Percentiles rank a stretch among this genome's conserved stretches.
phyloP scores from a whole-genome alignment of 2,888 invertebrate genomes.

The Barypeithes pellucidus region DNA sequence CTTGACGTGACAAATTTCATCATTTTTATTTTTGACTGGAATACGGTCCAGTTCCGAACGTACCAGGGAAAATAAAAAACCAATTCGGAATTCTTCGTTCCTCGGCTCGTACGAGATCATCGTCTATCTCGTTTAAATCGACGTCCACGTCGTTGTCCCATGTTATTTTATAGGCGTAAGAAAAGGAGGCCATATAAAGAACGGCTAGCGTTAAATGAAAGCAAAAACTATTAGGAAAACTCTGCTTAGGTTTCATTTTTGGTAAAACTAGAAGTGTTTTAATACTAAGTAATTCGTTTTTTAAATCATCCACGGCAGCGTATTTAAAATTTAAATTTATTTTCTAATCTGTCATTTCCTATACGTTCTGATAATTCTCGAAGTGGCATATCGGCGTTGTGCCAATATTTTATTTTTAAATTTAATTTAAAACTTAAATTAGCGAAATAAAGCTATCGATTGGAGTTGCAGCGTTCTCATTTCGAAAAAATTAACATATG shows the following conservation, averaged over 20 bases:
- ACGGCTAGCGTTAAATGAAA: not conserved
- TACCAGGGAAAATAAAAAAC: slow-evolving; percentile 63
- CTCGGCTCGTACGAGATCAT: slow-evolving; percentile 46
- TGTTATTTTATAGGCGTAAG: slow-evolving; percentile 53
- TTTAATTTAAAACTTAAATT: slow-evolving; percentile 19
- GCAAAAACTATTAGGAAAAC: not conserved
- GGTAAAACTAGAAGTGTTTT: not conserved
- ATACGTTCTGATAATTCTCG: not conserved
- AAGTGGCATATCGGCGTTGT: not conserved
- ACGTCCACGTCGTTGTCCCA: slow-evolving; percentile 60
- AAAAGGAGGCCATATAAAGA: not conserved
- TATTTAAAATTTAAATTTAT: slow-evolving; percentile 1
- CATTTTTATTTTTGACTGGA: too few species aligned
- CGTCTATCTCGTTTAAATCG: slow-evolving; percentile 56
- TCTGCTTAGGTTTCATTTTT: not conserved
- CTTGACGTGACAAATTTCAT: too few species aligned
- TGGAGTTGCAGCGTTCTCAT: slow-evolving; percentile 15
- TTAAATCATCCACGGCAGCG: not conserved
- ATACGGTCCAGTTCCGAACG: not conserved
- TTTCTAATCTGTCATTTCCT: slow-evolving; percentile 8
- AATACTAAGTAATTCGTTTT: not conserved
- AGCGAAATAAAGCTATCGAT: slow-evolving; percentile 2
- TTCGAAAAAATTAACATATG: slow-evolving; percentile 10
- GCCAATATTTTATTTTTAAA: not conserved
- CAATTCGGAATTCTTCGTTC: slow-evolving; percentile 59